phyloP scores from a whole-genome alignment of 2,888 invertebrate genomes.

The Spodoptera picta region DNA sequence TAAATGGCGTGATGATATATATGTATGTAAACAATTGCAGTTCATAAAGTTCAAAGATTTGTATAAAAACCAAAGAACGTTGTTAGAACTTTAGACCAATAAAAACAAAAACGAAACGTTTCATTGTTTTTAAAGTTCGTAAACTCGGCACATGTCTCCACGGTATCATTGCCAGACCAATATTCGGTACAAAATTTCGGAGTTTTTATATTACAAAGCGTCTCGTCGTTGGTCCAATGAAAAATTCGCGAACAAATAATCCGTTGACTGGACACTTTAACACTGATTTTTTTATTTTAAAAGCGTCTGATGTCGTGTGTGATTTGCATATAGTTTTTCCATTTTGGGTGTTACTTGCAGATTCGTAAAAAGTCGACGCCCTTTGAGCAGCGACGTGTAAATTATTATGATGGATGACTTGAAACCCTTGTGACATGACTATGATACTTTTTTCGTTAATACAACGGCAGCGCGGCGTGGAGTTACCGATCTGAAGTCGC shows the following conservation, averaged over 20 bases:
- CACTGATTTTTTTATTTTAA: conserved; percentile 42
- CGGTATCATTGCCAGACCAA: conserved; percentile 4
- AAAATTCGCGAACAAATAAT: conserved; percentile 28
- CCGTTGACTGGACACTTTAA: conserved; percentile 39
- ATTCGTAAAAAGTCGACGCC: conserved; percentile 32
- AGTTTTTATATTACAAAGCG: conserved; percentile 18
- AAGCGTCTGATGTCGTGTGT: conserved; percentile 22
- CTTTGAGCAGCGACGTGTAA: conserved; percentile 31
- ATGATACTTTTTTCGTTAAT: conserved; percentile 43
- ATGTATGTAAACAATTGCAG: too few species aligned
- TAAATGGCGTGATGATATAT: too few species aligned
- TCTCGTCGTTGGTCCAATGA: conserved; percentile 27
- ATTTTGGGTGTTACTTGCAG: conserved; percentile 28
- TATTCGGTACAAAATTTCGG: conserved; percentile 19
- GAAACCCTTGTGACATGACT: conserved; percentile 24
- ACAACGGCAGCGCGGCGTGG: conserved; percentile 6
- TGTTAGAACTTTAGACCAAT: conserved; percentile 1
- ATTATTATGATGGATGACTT: conserved; percentile 42
- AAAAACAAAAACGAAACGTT: conserved; percentile 25
- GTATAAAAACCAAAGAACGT: too few species aligned
- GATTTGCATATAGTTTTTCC: conserved; percentile 41
- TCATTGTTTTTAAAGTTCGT: conserved; percentile 15
- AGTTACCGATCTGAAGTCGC: conserved; percentile 18
- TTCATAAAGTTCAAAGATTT: too few species aligned
- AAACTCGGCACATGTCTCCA: conserved; percentile 22